A percentile compares a stretch with the other conserved stretches of the same genome.
These are phyloP conservation scores for Scomber japonicus DNA, from an alignment of 2,113 vertebrate species.

Conservation along the genomic window DNA sequence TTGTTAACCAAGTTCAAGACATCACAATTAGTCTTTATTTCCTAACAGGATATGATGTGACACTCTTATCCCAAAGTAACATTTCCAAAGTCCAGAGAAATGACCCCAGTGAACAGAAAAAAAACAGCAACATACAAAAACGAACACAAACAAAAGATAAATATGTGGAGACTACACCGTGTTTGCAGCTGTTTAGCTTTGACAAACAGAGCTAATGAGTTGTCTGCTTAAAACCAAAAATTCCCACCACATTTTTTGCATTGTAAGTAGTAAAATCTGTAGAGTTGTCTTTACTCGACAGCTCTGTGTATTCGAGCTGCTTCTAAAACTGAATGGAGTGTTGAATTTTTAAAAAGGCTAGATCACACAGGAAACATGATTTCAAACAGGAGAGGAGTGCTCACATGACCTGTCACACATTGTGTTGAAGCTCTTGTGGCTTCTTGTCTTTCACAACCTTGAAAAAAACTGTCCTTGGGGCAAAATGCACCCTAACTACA, in stretches of 20 bases:
- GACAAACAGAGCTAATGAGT: conserved; percentile 8
- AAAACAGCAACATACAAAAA: conserved; percentile 55
- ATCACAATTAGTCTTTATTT: conserved; percentile 69
- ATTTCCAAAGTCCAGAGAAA: conserved; percentile 59
- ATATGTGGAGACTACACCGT: conserved; percentile 40
- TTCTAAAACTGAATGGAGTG: conserved; percentile 66
- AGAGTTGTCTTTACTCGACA: conserved; percentile 1
- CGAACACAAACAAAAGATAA: conserved; percentile 47
- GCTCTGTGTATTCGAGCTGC: conserved; percentile 20
- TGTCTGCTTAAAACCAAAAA: conserved; percentile 8
- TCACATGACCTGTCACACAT: conserved; percentile 41
- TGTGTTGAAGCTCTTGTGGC: conserved; percentile 21
- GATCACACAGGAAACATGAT: conserved; percentile 67
- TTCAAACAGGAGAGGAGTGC: conserved; percentile 55
- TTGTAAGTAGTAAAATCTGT: background rate
- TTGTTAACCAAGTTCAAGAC: conserved; percentile 3
- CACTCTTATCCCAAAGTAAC: conserved; percentile 55
- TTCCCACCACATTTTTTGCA: background rate
- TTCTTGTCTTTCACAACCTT: conserved; percentile 45
- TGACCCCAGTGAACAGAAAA: conserved; percentile 28
- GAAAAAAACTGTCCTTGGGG: conserved; percentile 43
- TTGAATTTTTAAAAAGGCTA: conserved; percentile 49
- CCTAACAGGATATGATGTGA: conserved; percentile 45
- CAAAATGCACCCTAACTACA: conserved; percentile 49
- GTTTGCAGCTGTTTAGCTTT: background rate